Base-by-base conservation (phyloP, 53 echinoderm and acorn worm species). In the Astropecten irregularis region DNA sequence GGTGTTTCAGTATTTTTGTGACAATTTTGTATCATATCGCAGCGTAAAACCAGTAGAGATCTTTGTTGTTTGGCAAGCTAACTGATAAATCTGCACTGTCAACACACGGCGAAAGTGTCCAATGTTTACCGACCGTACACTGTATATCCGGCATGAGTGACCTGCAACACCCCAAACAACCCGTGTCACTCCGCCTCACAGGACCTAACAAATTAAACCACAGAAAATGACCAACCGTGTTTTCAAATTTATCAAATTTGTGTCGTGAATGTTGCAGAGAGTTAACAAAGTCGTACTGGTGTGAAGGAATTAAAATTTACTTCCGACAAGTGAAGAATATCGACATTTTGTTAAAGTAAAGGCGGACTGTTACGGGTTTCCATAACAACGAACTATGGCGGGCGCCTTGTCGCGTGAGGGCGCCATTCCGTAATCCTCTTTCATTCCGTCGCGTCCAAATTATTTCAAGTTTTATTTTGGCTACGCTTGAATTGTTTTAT, bases 101-200 rank as follows among this genome's bases (percentile, higher is more conserved):
- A 73, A 73, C 34, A 73, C 29, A 73, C 6, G 11, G 42, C 42
- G 42, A 42, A 6, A 8, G 42, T 11, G 6, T 42, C 6, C 42
- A 6, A 42, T 42, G 42, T 42, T 11, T 42, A 42, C 42, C n/a
- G n/a, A n/a, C n/a, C n/a, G 42, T 11, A 42, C 42, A 30, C 69
- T 26, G 34, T 22, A 46, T 66, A 21, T 2, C 66, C 37, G 66
- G 35, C 11, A 42, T 42, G n/a, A 15, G 62, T 73, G 73, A 73
- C 73, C 73, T 54, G 55, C 56, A 73, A 73, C 73, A 73, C 55
- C 23, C 39, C 54, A 73, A 73, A 73, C 73, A 73, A 73, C 54
- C 46, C 6, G 73, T 73, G 36, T 11, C 73, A 2, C 25, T 73
- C 22, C 73, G 73, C 73, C 36, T 4, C 54, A 18, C 19, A 21